These are phyloP conservation scores for Progne subis DNA, from an alignment of 2,113 vertebrate genomes.

Conservation along the genomic window DNA sequence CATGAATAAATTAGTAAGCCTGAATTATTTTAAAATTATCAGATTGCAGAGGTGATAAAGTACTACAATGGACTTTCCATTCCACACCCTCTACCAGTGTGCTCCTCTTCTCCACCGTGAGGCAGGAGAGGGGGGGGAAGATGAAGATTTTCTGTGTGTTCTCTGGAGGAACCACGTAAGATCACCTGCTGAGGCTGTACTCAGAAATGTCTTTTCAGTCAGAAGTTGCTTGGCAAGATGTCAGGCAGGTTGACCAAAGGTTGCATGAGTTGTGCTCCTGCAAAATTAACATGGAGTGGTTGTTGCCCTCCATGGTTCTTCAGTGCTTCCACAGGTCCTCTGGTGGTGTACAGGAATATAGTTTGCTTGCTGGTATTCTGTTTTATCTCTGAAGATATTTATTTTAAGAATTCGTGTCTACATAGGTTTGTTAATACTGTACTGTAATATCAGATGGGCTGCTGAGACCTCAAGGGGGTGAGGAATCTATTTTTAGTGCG, in stretches of 20 bases:
- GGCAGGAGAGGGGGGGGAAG: background rate
- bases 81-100: background rate
- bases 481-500: constrained; percentile 76
- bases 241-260: constrained; percentile 40
- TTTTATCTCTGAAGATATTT: constrained; percentile 67
- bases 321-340: background rate
- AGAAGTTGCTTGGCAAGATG: constrained; percentile 4
- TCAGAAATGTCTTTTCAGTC: background rate
- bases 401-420: constrained; percentile 71
- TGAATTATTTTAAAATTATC: background rate
- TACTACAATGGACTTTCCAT: background rate
- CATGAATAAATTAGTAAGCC: constrained; percentile 32
- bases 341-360: background rate
- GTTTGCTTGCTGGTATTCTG: constrained; percentile 40
- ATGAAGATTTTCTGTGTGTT: background rate
- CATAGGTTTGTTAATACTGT: constrained; percentile 70
- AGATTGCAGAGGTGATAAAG: background rate
- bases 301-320: background rate
- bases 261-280: background rate
- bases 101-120: background rate
- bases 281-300: background rate
- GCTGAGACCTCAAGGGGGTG: constrained; percentile 68
- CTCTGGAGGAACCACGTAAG: background rate
- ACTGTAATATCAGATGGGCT: constrained; percentile 75
- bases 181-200: background rate